phyloP scores from a whole-genome alignment of 1,140 invertebrate species.

The Adelges cooleyi region DNA sequence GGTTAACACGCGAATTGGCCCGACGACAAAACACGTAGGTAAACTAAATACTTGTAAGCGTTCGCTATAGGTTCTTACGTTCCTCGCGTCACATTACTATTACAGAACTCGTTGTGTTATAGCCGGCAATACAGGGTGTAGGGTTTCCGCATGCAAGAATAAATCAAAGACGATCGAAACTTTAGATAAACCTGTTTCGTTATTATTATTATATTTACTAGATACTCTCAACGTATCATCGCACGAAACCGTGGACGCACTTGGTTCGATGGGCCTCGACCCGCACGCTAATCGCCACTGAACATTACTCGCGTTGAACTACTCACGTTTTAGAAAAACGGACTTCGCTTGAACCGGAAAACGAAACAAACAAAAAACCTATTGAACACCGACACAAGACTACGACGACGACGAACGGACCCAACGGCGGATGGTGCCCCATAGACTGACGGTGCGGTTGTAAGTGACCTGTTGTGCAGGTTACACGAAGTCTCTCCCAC shows the following conservation, averaged over 20 bases:
- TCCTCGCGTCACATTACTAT: background rate
- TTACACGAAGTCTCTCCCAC: background rate
- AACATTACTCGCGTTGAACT: background rate
- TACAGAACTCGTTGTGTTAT: too few relatives aligned
- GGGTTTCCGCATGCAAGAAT: too few relatives aligned
- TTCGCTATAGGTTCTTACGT: background rate
- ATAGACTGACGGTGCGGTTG: slow-evolving; percentile 6
- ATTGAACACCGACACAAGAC: background rate
- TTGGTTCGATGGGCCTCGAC: background rate
- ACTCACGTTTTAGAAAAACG: background rate
- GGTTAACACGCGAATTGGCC: background rate
- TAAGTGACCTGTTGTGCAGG: slow-evolving; percentile 4
- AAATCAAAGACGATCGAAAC: too few relatives aligned
- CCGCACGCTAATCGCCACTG: background rate
- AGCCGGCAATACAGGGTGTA: too few relatives aligned
- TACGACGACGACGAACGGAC: background rate
- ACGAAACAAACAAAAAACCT: background rate
- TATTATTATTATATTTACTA: too few relatives aligned
- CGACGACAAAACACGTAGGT: background rate
- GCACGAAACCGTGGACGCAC: too few relatives aligned
- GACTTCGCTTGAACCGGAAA: background rate
- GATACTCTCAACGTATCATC: too few relatives aligned
- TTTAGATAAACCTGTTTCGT: too few relatives aligned
- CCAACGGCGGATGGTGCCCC: background rate
- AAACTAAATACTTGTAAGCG: background rate